Conservation (phyloP, 1,140 invertebrate species). For the Thereuonema tuberculata region DNA sequence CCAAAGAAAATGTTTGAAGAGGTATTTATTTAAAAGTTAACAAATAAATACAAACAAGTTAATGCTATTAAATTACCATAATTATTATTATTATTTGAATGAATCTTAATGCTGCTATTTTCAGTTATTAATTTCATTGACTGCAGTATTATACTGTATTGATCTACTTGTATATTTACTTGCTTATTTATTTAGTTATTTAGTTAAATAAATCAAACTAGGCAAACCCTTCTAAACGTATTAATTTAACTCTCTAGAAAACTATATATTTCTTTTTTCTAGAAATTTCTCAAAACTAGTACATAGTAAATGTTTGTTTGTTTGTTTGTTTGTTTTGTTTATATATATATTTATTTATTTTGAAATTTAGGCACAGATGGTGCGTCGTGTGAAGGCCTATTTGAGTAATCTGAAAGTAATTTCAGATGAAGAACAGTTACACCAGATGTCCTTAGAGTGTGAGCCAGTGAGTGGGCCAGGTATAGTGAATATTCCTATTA, state of each 20-base stretch:
- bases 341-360: too few species aligned
- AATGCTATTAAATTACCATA: conserved; percentile 3
- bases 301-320: too few species aligned
- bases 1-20: conserved; percentile 98
- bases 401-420: conserved; percentile 80
- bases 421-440: conserved; percentile 77
- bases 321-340: too few species aligned
- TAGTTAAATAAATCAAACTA: too few species aligned
- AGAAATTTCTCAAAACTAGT: too few species aligned
- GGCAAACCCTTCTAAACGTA: too few species aligned
- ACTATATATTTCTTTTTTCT: too few species aligned
- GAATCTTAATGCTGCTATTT: conserved; percentile 14
- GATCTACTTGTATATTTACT: too few species aligned
- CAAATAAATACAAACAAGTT: background rate
- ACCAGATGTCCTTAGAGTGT: conserved; percentile 76
- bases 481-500: too few species aligned
- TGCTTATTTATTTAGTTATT: too few species aligned
- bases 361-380: conserved; percentile 95
- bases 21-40: conserved; percentile 27
- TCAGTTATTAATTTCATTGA: conserved; percentile 19
- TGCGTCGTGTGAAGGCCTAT: conserved; percentile 87
- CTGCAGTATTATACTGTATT: too few species aligned
- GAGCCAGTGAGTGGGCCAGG: conserved; percentile 51
- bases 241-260: too few species aligned
- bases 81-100: conserved; percentile 10